These are phyloP conservation scores for Psophia crepitans DNA, from an alignment of 2,113 vertebrate species.

Conservation along the genomic window DNA sequence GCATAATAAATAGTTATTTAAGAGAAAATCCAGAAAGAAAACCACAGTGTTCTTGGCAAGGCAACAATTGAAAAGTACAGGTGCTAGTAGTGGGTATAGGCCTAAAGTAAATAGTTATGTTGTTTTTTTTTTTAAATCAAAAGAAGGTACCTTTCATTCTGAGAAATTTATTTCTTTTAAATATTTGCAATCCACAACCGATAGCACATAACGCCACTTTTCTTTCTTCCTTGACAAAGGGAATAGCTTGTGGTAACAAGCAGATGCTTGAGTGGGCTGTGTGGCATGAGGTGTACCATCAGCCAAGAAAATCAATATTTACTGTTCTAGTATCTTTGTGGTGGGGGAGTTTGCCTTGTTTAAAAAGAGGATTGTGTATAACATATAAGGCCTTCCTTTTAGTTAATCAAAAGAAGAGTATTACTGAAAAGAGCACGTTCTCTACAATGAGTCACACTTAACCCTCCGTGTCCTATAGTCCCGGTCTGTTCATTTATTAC, in stretches of 20 bases:
- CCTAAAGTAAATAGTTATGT: slow-evolving; percentile 73
- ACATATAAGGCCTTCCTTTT: slow-evolving; percentile 33
- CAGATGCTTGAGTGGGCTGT: slow-evolving; percentile 71
- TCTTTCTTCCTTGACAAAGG: slow-evolving; percentile 73
- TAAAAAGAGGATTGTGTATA: slow-evolving; percentile 56
- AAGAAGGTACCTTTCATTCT: slow-evolving; percentile 75
- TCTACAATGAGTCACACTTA: not conserved
- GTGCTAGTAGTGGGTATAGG: slow-evolving; percentile 69
- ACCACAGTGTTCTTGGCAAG: slow-evolving; percentile 71
- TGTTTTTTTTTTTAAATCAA: slow-evolving; percentile 57
- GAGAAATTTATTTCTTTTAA: slow-evolving; percentile 84
- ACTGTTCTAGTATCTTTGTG: slow-evolving; percentile 77
- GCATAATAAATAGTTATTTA: slow-evolving; percentile 44
- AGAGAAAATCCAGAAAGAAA: slow-evolving; percentile 60
- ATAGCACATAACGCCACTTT: slow-evolving; percentile 70
- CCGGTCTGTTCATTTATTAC: not conserved
- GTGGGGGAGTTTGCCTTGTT: slow-evolving; percentile 69
- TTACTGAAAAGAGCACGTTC: slow-evolving; percentile 1
- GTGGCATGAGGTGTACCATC: slow-evolving; percentile 66
- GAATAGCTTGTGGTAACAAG: slow-evolving; percentile 62
- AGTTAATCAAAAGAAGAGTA: slow-evolving; percentile 35
- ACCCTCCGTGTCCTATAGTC: not conserved
- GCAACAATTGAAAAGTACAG: slow-evolving; percentile 77
- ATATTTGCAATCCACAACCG: slow-evolving; percentile 82
- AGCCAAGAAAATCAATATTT: slow-evolving; percentile 83